These are phyloP conservation scores for Bhutanitis thaidina DNA, from an alignment of 2,888 invertebrate species.

Conservation along the genomic window DNA sequence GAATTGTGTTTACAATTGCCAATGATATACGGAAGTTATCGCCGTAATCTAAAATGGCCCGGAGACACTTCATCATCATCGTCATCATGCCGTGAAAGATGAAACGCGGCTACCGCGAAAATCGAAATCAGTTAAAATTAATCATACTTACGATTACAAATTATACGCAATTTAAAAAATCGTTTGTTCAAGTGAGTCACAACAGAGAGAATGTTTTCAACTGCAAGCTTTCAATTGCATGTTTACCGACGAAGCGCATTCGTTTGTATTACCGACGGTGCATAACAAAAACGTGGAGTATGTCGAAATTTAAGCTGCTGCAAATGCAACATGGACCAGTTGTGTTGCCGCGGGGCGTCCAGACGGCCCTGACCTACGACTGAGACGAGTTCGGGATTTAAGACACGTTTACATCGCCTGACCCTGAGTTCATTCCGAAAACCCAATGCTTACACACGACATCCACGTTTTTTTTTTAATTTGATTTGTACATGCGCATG, in stretches of 20 bases:
- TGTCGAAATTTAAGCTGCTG: slow-evolving; percentile 1
- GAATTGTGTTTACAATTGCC: no score
- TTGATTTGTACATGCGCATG: background rate
- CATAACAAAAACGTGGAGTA: background rate
- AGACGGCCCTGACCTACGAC: slow-evolving; percentile 7
- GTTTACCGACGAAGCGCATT: background rate
- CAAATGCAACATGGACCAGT: slow-evolving; percentile 1
- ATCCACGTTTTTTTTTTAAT: background rate
- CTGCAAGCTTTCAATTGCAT: background rate
- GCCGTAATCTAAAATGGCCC: no score
- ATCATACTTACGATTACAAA: no score
- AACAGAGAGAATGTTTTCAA: no score
- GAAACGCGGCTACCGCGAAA: no score
- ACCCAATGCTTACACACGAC: no score
- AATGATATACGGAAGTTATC: no score
- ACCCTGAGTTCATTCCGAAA: background rate
- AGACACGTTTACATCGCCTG: slow-evolving; percentile 2
- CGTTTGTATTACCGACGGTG: background rate
- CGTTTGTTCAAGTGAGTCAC: no score
- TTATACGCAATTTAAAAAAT: no score
- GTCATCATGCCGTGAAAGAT: no score
- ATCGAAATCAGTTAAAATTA: no score
- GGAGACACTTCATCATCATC: no score
- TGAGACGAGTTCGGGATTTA: background rate
- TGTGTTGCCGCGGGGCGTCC: background rate